Base-by-base conservation (phyloP, 2,113 vertebrate species). In the Climacteris rufus region DNA sequence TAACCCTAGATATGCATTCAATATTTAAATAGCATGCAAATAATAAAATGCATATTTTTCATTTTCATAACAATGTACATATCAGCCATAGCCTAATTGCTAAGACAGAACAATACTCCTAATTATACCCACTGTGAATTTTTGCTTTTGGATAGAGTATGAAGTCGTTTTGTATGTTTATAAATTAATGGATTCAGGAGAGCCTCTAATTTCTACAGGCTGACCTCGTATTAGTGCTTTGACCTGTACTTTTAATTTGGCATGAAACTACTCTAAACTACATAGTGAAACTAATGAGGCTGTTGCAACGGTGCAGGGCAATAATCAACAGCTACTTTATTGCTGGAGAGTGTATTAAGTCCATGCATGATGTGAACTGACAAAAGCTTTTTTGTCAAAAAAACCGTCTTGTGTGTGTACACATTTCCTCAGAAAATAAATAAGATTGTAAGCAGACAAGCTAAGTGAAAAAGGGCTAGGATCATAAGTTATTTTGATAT, bases 171-270 rank as follows among this genome's bases (percentile, higher is more conserved):
- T 75, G 13, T 89, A 59, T 56, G 21, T 96, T 83, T 83, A 92
- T 50, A 89, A 89, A 96, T 75, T 92, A 33, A 47, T 92, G 45
- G n/a, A 86, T 94, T 86, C 54, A 81, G 61, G 74, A 91, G 53
- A 97, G 83, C 40, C 95, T 96, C 87, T 96, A 89, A 91, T 97
- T 97, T 96, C 92, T 93, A 59, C 92, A 95, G 72, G 71, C 74
- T 95, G 92, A 97, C 97, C 52, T 91, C 93, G 87, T 72, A 95
- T 96, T 96, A 97, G 96, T 97, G 95, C 94, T 97, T 96, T 97
- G 91, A 98, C 97, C 97, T 96, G 92, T 86, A 94, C 96, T 97
- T 98, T 98, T 96, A 98, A 97, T 97, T 97, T 97, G 93, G 86
- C 95, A 97, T 95, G 93, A 97, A 98, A 97, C 88, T 93, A 94